These are phyloP conservation scores for Venustoraphidia nigricollis DNA, from an alignment of 2,888 invertebrate genomes.

Conservation along the genomic window DNA sequence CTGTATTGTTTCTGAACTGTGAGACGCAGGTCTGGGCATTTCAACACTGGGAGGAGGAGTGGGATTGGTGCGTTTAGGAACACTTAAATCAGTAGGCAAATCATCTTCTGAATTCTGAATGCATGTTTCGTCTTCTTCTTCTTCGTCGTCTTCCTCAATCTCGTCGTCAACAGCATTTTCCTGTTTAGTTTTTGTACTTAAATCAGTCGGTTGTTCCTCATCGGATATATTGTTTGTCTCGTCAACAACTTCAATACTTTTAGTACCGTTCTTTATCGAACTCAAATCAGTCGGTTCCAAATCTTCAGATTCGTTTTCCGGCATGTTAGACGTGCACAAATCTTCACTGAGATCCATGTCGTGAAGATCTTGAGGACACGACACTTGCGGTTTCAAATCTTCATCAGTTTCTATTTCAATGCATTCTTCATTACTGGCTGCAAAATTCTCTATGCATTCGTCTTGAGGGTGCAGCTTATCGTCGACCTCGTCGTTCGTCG, in stretches of 20 bases:
- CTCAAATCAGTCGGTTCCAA: slow-evolving; percentile 18
- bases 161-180: slow-evolving; percentile 7
- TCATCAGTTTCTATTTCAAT: slow-evolving; percentile 12
- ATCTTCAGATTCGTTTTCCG: slow-evolving; percentile 14
- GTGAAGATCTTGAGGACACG: not conserved
- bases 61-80: slow-evolving; percentile 35
- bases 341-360: slow-evolving; percentile 1
- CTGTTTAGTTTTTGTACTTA: slow-evolving; percentile 16
- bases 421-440: slow-evolving; percentile 7
- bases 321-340: slow-evolving; percentile 9
- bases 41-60: slow-evolving; percentile 33
- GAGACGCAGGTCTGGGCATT: slow-evolving; percentile 43
- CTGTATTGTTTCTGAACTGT: slow-evolving; percentile 55
- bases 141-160: slow-evolving; percentile 3
- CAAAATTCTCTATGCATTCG: slow-evolving; percentile 5
- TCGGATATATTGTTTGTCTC: slow-evolving; percentile 4
- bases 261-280: slow-evolving; percentile 13
- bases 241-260: slow-evolving; percentile 6
- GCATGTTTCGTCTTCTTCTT: slow-evolving; percentile 7
- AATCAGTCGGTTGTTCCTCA: slow-evolving; percentile 19
- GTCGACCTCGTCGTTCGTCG: slow-evolving; percentile 12
- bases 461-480: slow-evolving; percentile 9
- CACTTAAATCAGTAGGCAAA: slow-evolving; percentile 40
- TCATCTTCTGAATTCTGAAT: slow-evolving; percentile 22
- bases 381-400: not conserved